These are phyloP conservation scores for Liopterus haemorrhoidalis DNA, from an alignment of 2,888 invertebrate genomes.

Conservation along the genomic window DNA sequence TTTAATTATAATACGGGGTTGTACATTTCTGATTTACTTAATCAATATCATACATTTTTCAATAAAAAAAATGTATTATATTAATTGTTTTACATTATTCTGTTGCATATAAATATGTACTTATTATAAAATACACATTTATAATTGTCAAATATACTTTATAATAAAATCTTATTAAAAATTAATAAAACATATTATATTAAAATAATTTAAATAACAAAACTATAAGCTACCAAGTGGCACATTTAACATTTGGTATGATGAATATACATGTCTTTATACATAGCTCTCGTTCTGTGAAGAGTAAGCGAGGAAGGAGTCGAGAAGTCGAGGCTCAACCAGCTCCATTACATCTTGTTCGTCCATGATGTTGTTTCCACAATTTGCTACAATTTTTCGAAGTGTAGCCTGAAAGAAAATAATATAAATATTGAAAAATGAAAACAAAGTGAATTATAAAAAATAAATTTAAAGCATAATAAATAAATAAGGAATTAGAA, in stretches of 20 bases:
- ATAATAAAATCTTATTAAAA: too few species aligned
- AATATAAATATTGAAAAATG: slow-evolving; percentile 15
- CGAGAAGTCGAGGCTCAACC: slow-evolving; percentile 68
- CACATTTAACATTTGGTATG: not conserved
- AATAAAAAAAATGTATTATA: too few species aligned
- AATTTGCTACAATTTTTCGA: slow-evolving; percentile 55
- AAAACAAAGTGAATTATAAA: slow-evolving; percentile 2
- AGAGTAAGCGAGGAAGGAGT: slow-evolving; percentile 73
- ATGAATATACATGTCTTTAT: slow-evolving; percentile 40
- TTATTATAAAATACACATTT: too few species aligned
- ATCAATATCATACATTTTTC: too few species aligned
- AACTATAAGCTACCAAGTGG: slow-evolving; percentile 4
- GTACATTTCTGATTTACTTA: too few species aligned
- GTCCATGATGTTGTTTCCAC: slow-evolving; percentile 50
- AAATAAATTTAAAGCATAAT: slow-evolving; percentile 2
- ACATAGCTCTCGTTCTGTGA: slow-evolving; percentile 76
- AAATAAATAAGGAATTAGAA: too few species aligned
- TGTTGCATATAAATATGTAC: too few species aligned
- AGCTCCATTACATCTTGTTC: slow-evolving; percentile 64
- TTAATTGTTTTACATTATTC: too few species aligned
- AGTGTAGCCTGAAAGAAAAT: slow-evolving; percentile 54
- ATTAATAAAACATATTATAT: too few species aligned
- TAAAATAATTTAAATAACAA: not conserved
- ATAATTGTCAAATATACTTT: too few species aligned
- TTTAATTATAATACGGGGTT: too few species aligned